Percentiles rank a stretch among this genome's conserved stretches.
These are phyloP conservation scores for Chaetops frenatus DNA, from an alignment of 2,113 vertebrate species.

Conservation along the genomic window DNA sequence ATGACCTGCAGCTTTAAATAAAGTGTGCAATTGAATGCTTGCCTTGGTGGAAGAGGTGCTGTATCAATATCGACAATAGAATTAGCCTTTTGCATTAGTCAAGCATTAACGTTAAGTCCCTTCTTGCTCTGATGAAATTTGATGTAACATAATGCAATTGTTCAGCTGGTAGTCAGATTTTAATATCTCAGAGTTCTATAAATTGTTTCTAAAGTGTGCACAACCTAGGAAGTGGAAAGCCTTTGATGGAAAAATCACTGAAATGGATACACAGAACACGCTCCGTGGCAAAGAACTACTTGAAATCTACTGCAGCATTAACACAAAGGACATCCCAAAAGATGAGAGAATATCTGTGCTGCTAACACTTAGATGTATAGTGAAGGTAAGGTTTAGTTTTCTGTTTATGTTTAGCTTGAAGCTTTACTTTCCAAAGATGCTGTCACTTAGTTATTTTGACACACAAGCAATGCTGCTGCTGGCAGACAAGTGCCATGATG, in stretches of 20 bases:
- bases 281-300: slow-evolving; percentile 81
- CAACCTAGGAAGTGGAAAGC: slow-evolving; percentile 79
- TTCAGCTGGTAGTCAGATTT: not conserved
- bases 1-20: not conserved
- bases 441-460: not conserved
- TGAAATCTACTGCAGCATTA: slow-evolving; percentile 80
- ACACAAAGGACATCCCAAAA: slow-evolving; percentile 43
- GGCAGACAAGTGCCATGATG: not conserved
- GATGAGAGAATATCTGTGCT: slow-evolving; percentile 79
- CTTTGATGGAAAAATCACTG: slow-evolving; percentile 70
- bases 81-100: not conserved
- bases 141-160: not conserved
- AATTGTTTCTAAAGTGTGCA: slow-evolving; percentile 77
- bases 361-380: slow-evolving; percentile 78
- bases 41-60: not conserved
- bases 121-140: not conserved
- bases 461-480: not conserved
- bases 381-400: slow-evolving; percentile 74
- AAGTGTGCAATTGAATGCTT: not conserved
- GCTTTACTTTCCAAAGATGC: not conserved
- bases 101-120: not conserved
- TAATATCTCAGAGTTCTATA: not conserved
- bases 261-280: slow-evolving; percentile 82
- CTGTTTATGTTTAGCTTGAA: not conserved
- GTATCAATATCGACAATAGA: not conserved